Conservation (phyloP, 92 coral and sea anemone genomes). For the Phenganax stokvisi region DNA sequence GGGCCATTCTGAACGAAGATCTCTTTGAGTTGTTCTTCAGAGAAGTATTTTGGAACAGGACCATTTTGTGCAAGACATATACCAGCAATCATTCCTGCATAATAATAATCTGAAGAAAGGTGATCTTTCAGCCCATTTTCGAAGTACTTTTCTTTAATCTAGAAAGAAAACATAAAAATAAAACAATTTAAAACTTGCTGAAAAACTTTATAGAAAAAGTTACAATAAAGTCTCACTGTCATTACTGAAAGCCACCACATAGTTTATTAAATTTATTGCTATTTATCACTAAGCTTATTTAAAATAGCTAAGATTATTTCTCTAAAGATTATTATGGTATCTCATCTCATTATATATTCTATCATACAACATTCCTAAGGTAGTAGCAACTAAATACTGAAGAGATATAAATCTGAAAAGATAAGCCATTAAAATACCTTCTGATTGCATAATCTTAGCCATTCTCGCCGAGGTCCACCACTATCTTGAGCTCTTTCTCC, state of each 20-base stretch:
- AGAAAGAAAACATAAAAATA: neutral
- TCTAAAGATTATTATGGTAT: too few species aligned
- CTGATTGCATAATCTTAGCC: constrained; percentile 51
- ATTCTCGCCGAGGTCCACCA: constrained; percentile 52
- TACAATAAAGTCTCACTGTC: too few species aligned
- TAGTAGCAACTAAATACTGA: too few species aligned
- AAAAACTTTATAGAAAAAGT: too few species aligned
- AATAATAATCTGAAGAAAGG: constrained; percentile 46
- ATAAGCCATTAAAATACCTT: constrained; percentile 6
- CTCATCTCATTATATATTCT: too few species aligned
- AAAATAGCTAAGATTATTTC: too few species aligned
- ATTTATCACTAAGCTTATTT: too few species aligned
- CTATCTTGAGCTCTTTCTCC: constrained; percentile 50
- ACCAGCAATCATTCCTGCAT: constrained; percentile 45
- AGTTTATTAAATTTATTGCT: too few species aligned
- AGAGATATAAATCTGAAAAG: too few species aligned
- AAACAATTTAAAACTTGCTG: too few species aligned
- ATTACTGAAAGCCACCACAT: too few species aligned
- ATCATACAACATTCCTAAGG: too few species aligned
- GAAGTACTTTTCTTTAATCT: constrained; percentile 41
- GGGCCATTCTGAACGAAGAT: constrained; percentile 22
- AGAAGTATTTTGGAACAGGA: constrained; percentile 40
- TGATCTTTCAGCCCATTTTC: constrained; percentile 44
- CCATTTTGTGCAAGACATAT: constrained; percentile 53
- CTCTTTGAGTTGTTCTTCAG: constrained; percentile 34